Conservation (phyloP, 2,113 vertebrate species). For the Antechinus stuartii region DNA sequence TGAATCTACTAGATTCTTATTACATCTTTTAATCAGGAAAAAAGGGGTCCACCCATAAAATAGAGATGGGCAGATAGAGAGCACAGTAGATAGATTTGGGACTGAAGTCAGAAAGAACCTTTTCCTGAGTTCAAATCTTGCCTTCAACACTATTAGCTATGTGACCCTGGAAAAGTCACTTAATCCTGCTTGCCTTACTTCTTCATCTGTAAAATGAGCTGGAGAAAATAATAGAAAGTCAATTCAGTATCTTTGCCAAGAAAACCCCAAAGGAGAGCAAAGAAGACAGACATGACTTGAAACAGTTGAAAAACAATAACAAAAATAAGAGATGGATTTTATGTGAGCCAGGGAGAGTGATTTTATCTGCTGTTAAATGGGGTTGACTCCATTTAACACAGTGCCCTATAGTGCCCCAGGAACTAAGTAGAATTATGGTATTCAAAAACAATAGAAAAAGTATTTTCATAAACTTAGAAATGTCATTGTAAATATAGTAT, state of each 20-base stretch:
- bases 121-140: neutral
- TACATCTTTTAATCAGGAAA: constrained; percentile 16
- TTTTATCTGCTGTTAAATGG: neutral
- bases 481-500: constrained; percentile 10
- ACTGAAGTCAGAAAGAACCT: neutral
- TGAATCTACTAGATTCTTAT: constrained; percentile 31
- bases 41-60: constrained; percentile 19
- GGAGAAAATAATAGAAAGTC: neutral
- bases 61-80: constrained; percentile 39
- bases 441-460: neutral
- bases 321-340: neutral
- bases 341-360: neutral
- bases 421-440: neutral
- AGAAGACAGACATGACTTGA: neutral
- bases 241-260: neutral
- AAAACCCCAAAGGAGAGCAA: neutral
- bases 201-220: neutral
- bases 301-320: neutral
- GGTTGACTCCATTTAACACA: too few species aligned
- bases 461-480: neutral
- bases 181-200: neutral
- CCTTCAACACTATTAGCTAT: neutral
- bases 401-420: too few species aligned
- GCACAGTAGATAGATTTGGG: constrained; percentile 5
- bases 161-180: neutral